Conservation (phyloP, 2,888 invertebrate species). For the Andrena fulva region DNA sequence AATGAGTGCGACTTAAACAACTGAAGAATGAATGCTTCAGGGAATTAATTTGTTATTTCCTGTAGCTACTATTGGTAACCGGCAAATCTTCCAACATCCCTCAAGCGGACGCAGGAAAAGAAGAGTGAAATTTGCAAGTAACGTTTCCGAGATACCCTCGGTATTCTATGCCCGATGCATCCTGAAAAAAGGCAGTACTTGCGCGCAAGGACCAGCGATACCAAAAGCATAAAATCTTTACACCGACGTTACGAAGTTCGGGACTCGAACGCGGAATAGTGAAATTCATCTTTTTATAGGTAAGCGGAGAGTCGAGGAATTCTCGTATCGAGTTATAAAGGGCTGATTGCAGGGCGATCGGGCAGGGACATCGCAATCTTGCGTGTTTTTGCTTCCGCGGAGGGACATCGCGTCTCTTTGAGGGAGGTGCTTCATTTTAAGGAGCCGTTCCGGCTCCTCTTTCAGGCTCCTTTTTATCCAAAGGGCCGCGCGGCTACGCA, state of each 20-base stretch:
- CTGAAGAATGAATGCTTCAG: too few species aligned
- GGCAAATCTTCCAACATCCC: too few species aligned
- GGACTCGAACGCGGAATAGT: neutral
- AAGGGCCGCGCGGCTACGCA: constrained; percentile 63
- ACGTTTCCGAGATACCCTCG: neutral
- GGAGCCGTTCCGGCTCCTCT: constrained; percentile 45
- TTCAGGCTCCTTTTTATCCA: constrained; percentile 49
- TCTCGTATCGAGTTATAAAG: constrained; percentile 24
- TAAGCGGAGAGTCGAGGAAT: neutral
- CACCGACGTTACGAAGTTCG: neutral
- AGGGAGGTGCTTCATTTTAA: constrained; percentile 59
- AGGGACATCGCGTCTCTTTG: constrained; percentile 2
- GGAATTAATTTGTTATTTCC: too few species aligned
- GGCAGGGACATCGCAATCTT: constrained; percentile 12
- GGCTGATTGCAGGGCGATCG: constrained; percentile 29
- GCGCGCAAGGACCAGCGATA: neutral
- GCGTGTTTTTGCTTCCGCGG: constrained; percentile 17
- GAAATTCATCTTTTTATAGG: neutral
- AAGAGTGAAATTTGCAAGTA: neutral
- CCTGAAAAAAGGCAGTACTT: neutral
- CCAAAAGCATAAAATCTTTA: neutral
- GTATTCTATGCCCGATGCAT: neutral
- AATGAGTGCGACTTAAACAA: too few species aligned
- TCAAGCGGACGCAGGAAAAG: neutral
- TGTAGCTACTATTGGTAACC: too few species aligned